Evolutionary conservation across 2,113 vertebrate genomes (phyloP).

Genomic region (Leptocoma aspasia): DNA sequence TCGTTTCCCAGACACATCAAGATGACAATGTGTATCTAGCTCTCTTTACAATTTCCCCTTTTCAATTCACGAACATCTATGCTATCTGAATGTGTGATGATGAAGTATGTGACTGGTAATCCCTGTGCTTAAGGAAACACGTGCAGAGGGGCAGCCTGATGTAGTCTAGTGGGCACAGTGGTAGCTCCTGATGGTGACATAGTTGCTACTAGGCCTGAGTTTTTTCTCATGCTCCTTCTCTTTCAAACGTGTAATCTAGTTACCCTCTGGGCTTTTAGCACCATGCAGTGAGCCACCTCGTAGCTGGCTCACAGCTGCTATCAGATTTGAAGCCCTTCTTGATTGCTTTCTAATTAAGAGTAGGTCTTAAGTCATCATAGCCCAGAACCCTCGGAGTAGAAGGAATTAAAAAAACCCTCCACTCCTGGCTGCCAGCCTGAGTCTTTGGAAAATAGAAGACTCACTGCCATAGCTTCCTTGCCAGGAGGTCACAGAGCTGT

Average conservation of each 20-base stretch:
- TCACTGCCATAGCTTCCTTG: not conserved
- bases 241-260: not conserved
- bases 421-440: not conserved
- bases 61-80: not conserved
- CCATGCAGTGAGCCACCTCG: not conserved
- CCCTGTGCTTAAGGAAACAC: not conserved
- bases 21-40: not conserved
- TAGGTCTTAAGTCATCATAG: not conserved
- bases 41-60: not conserved
- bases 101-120: not conserved
- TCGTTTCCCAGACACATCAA: not conserved
- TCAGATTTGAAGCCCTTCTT: not conserved
- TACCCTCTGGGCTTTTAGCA: not conserved
- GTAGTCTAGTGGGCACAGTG: not conserved
- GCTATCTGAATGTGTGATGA: not conserved
- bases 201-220: not conserved
- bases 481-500: not conserved
- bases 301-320: not conserved
- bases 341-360: slow-evolving; percentile 28
- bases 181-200: not conserved
- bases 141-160: not conserved
- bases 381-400: not conserved
- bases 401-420: not conserved
- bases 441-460: not conserved
- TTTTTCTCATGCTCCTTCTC: not conserved